Evolutionary conservation across 2,797 vertebrate genomes (phyloP), one percentile per base, ranked within the genome.

Genomic region (Diplodus puntazzo): DNA sequence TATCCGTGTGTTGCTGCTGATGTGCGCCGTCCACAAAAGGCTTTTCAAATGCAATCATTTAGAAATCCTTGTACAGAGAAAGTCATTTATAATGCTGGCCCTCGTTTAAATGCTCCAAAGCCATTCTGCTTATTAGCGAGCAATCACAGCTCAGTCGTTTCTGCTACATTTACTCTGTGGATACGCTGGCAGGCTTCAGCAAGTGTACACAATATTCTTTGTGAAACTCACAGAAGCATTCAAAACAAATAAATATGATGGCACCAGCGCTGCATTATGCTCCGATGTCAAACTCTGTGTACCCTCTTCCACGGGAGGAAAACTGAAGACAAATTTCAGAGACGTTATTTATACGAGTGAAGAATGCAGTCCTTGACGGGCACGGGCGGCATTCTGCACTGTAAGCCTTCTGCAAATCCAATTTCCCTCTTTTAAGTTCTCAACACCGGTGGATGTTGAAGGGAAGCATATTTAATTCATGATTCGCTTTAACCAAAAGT

Each of bases 391-490:
- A 70, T 86, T 85, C 66, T 89, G 83, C 83, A 83, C 77, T 58
- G 83, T 82, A 84, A 89, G 82, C 78, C 77, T 68, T 77, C 75
- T 86, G 83, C 79, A 83, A 90, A 89, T 87, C 85, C 77, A 90
- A 87, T 87, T 82, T 80, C 75, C 81, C 78, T 85, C 83, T 87
- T 86, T 88, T 86, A 84, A 81, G 78, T 82, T 81, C 67, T 68
- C 65, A 75, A 66, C 86, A 63, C 69, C 20, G 74, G 75, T 76
- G 69, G 77, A 79, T 79, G 75, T 84, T 84, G 79, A 90, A 88
- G 80, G 75, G 73, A 81, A 52, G 74, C 81, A 88, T 93, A 84
- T 89, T 89, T 91, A 92, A 91, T 91, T 88, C 85, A 91, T 88
- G 88, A 90, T 83, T 88, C 43, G 48, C 76, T 87, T 69, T 69